Conservation (phyloP, 1,140 invertebrate genomes). For the Philaenus spumarius region DNA sequence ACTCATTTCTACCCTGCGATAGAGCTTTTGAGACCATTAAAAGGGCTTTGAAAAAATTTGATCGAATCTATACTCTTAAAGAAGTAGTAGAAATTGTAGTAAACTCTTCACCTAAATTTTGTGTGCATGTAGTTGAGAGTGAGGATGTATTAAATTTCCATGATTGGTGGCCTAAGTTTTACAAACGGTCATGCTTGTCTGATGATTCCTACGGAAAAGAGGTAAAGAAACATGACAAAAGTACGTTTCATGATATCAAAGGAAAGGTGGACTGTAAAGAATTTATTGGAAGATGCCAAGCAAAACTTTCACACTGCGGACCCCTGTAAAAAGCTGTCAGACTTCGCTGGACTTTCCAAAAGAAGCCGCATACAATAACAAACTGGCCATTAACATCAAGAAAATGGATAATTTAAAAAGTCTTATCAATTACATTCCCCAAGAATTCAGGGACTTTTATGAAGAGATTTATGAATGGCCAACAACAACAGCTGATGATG, state of each 20-base stretch:
- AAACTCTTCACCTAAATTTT: constrained; percentile 8
- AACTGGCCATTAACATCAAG: background rate
- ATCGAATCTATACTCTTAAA: constrained; percentile 8
- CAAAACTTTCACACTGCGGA: background rate
- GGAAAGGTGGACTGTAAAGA: background rate
- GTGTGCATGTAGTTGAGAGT: constrained; percentile 9
- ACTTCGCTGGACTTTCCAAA: background rate
- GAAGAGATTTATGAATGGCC: constrained; percentile 4
- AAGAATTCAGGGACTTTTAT: background rate
- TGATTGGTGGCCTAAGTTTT: constrained; percentile 19
- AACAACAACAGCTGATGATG: background rate
- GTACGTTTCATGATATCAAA: background rate
- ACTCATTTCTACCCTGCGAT: no score
- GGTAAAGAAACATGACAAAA: constrained; percentile 7
- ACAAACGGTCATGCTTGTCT: constrained; percentile 3
- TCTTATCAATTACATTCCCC: background rate
- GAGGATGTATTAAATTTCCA: constrained; percentile 15
- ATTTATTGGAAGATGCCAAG: constrained; percentile 1
- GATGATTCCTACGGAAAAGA: background rate
- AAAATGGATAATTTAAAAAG: constrained; percentile 9
- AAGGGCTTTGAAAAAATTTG: constrained; percentile 6
- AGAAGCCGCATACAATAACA: background rate
- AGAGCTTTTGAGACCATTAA: constrained; percentile 17
- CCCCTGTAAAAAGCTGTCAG: background rate
- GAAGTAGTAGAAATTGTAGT: constrained; percentile 13